Base-by-base conservation (phyloP, 2,888 invertebrate genomes). In the Drosophila paranaensis region DNA sequence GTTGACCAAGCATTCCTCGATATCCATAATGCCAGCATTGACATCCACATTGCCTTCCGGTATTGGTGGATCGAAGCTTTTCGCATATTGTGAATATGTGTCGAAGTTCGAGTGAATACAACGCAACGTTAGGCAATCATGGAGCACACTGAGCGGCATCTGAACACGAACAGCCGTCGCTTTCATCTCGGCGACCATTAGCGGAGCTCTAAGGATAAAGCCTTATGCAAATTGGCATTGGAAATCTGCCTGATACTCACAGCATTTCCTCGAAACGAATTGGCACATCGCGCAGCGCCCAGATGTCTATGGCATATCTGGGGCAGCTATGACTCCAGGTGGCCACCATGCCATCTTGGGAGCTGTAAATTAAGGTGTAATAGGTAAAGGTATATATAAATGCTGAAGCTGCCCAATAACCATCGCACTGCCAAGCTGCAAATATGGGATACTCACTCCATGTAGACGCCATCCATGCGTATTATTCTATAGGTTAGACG, bases 281-380 rank as follows among this genome's bases (percentile, higher is more conserved):
- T 4, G 92, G 86, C 0, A 92, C 89, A 75, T 91, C 82, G 16
- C 87, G 87, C 13, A 92, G 64, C 11, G 85, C 78, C 92, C 92
- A 92, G 11, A 92, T 73, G 48, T 92, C 91, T 0, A 92, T 78
- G 35, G 71, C 50, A 63, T 89, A 92, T 10, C 78, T 55, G 3
- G 77, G 54, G n/a, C 74, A 79, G 5, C 37, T 25, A 65, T 82
- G 82, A 2, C 63, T 71, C 80, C 90, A 92, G 14, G 84, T 86
- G 3, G 85, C 69, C 1, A 86, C 74, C 0, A 66, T 77, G 8
- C 78, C 82, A 71, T 91, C 82, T 2, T 60, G 35, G 1, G 84
- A 54, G 2, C 91, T 92, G 40, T 0, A 16, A 25, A 14, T 6
- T 6, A 10, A 35, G 25, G 5, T 14, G 25, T 2, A 25, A n/a